These are phyloP conservation scores for Drosophila asahinai DNA, from an alignment of 1,140 invertebrate genomes.

Conservation along the genomic window DNA sequence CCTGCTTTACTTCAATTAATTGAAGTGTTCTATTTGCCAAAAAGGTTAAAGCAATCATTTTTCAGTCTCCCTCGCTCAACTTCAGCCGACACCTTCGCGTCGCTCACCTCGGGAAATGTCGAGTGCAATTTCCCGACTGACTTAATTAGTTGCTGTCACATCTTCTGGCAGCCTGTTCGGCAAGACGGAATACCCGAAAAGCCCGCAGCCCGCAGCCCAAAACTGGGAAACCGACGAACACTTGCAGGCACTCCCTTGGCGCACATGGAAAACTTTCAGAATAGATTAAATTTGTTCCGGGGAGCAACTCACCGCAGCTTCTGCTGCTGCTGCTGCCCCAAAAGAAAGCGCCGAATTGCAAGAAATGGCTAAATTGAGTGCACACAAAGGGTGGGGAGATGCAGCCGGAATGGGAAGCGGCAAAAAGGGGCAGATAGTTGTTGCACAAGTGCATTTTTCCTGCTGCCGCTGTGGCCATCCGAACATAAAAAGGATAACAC, in stretches of 20 bases:
- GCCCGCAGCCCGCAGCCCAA: conserved; percentile 10
- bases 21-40: conserved; percentile 9
- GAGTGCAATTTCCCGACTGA: conserved; percentile 49
- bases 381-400: conserved; percentile 42
- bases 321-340: not conserved
- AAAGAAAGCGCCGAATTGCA: conserved; percentile 51
- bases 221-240: conserved; percentile 21
- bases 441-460: conserved; percentile 65
- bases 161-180: conserved; percentile 36
- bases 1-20: not conserved
- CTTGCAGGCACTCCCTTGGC: conserved; percentile 47
- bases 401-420: too few species aligned
- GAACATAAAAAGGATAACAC: conserved; percentile 59
- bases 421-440: conserved; percentile 18
- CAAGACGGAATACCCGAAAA: conserved; percentile 30
- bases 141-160: conserved; percentile 63
- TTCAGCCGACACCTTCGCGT: conserved; percentile 22
- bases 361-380: conserved; percentile 73
- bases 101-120: conserved; percentile 31
- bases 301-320: conserved; percentile 18
- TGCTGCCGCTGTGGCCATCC: conserved; percentile 24
- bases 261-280: conserved; percentile 60
- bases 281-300: conserved; percentile 64
- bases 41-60: not conserved
- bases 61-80: conserved; percentile 12